These are phyloP conservation scores for Olivierus martensii DNA, from an alignment of 1,140 invertebrate genomes.

Conservation along the genomic window DNA sequence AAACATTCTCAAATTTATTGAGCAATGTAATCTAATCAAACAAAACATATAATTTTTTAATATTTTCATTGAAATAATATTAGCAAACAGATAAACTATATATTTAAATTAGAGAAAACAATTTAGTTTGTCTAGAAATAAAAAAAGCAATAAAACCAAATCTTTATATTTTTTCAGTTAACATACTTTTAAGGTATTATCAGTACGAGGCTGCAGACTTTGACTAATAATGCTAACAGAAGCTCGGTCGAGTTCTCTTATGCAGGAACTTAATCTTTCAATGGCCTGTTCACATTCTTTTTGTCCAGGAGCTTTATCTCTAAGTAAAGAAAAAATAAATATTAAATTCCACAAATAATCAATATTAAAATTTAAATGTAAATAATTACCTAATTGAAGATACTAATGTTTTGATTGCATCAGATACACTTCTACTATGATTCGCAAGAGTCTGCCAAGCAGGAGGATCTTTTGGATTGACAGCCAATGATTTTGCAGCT, in stretches of 20 bases:
- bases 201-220: constrained; percentile 46
- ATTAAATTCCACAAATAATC: not conserved
- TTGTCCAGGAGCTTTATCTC: constrained; percentile 90
- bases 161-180: not conserved
- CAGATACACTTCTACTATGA: constrained; percentile 87
- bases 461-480: constrained; percentile 76
- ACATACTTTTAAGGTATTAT: constrained; percentile 13
- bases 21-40: no score
- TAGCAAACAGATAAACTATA: no score
- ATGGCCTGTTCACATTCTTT: constrained; percentile 79
- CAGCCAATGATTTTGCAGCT: constrained; percentile 74
- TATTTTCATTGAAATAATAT: no score
- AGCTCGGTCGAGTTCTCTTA: constrained; percentile 70
- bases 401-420: constrained; percentile 87
- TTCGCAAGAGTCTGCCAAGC: constrained; percentile 86
- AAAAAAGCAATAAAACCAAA: no score
- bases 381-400: constrained; percentile 57
- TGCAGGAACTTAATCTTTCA: constrained; percentile 55
- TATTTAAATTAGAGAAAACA: no score
- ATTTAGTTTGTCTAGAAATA: no score
- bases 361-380: not conserved
- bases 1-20: no score
- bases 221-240: constrained; percentile 76
- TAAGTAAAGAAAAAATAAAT: constrained; percentile 23
- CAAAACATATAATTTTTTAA: no score